phyloP scores from a whole-genome alignment of 2,797 vertebrate genomes.

The Centroberyx gerrardi region DNA sequence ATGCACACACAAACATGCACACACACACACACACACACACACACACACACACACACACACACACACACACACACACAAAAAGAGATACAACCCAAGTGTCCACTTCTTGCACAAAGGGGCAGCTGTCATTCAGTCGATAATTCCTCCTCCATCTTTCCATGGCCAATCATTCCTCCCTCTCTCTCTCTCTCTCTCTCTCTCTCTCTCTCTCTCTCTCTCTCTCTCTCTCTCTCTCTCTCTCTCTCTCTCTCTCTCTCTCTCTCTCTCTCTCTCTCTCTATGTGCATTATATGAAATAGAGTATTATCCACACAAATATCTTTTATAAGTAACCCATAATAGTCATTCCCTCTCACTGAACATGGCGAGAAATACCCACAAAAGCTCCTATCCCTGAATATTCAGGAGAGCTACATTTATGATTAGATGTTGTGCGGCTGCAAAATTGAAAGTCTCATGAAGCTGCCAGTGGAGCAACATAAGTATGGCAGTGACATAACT shows the following conservation, averaged over 20 bases:
- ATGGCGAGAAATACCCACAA: background rate
- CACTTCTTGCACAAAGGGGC: constrained; percentile 40
- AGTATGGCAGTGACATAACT: background rate
- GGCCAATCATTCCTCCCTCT: background rate
- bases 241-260: background rate
- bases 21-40: background rate
- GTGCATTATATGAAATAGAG: background rate
- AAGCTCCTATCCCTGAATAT: background rate
- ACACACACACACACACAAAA: background rate
- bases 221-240: background rate
- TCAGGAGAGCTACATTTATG: background rate
- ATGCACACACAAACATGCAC: background rate
- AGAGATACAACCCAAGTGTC: background rate
- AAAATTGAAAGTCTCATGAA: background rate
- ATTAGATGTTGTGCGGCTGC: background rate
- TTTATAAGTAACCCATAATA: background rate
- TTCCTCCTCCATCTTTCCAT: background rate
- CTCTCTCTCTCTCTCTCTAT: background rate
- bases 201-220: background rate
- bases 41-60: background rate
- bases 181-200: background rate
- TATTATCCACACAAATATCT: background rate
- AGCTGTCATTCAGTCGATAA: constrained; percentile 42
- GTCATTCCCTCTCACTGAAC: background rate
- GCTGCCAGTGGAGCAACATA: background rate